Evolutionary conservation across 2,888 invertebrate genomes (phyloP).

Genomic region (Mycalesis mineus): DNA sequence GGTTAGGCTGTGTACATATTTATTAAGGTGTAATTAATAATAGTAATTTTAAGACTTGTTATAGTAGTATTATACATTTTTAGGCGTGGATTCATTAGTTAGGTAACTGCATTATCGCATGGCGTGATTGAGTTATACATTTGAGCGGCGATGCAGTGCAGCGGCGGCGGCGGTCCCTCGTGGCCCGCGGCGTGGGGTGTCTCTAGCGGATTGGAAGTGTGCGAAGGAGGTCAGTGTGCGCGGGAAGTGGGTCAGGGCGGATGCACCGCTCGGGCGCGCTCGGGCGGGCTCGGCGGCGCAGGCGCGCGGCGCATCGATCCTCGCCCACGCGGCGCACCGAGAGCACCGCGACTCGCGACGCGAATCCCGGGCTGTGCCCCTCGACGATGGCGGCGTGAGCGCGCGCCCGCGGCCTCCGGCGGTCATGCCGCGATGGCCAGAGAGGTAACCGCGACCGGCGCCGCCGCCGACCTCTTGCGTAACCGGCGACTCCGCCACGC

Average conservation of each 20-base stretch:
- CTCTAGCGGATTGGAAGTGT: constrained; percentile 32
- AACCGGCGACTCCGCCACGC: constrained; percentile 55
- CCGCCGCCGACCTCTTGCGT: constrained; percentile 54
- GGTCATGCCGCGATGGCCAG: constrained; percentile 85
- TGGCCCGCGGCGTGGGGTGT: not conserved
- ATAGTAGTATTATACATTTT: no score
- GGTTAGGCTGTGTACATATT: no score
- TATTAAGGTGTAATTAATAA: no score
- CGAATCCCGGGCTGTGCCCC: constrained; percentile 69
- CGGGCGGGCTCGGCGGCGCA: constrained; percentile 54
- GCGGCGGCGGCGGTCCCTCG: no score
- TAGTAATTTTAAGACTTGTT: no score
- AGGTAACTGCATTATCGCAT: no score
- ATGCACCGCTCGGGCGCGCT: constrained; percentile 50
- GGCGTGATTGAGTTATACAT: not conserved
- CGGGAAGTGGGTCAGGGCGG: constrained; percentile 71
- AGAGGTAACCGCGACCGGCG: constrained; percentile 79
- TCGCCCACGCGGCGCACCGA: constrained; percentile 54
- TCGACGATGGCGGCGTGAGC: constrained; percentile 76
- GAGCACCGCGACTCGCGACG: constrained; percentile 68
- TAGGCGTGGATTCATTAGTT: no score
- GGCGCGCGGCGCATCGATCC: constrained; percentile 58
- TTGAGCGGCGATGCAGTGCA: not conserved
- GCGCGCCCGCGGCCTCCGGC: constrained; percentile 79
- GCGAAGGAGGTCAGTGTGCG: constrained; percentile 53